Percentiles rank a stretch among this genome's conserved stretches.
Conservation (phyloP, 2,888 invertebrate species). For the Drosophila fulvimacula region DNA sequence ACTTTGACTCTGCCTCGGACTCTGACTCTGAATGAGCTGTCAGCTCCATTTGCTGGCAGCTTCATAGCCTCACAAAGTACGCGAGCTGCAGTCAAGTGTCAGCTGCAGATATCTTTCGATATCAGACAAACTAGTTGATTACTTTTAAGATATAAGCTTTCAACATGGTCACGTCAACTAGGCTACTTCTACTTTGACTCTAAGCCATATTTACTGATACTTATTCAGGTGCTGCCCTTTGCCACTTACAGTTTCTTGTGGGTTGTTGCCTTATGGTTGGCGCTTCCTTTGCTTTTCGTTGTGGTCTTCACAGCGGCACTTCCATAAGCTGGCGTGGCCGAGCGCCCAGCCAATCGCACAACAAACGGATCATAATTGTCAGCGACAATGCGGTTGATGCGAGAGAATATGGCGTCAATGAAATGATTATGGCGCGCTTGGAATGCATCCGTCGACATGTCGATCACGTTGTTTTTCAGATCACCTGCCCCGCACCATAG, state of each 20-base stretch:
- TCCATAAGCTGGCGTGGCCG: conserved; percentile 48
- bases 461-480: conserved; percentile 84
- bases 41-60: neutral
- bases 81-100: neutral
- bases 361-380: conserved; percentile 94
- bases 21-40: no score
- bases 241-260: conserved; percentile 81
- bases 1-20: conserved; percentile 30
- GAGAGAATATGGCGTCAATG: conserved; percentile 92
- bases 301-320: conserved; percentile 53
- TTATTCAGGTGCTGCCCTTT: neutral
- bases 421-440: conserved; percentile 94
- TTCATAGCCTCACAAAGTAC: neutral
- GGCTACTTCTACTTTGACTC: neutral
- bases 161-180: neutral
- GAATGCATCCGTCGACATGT: conserved; percentile 85
- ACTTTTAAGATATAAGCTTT: neutral
- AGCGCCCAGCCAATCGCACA: conserved; percentile 85
- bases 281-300: conserved; percentile 41
- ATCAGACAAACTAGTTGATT: neutral
- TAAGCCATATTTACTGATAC: neutral
- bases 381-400: conserved; percentile 92
- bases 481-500: conserved; percentile 68
- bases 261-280: conserved; percentile 48
- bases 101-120: neutral